A percentile compares a stretch with the other conserved stretches of the same genome.
Evolutionary conservation across 2,888 invertebrate genomes (phyloP).

Genomic region (Monopis laevigella): DNA sequence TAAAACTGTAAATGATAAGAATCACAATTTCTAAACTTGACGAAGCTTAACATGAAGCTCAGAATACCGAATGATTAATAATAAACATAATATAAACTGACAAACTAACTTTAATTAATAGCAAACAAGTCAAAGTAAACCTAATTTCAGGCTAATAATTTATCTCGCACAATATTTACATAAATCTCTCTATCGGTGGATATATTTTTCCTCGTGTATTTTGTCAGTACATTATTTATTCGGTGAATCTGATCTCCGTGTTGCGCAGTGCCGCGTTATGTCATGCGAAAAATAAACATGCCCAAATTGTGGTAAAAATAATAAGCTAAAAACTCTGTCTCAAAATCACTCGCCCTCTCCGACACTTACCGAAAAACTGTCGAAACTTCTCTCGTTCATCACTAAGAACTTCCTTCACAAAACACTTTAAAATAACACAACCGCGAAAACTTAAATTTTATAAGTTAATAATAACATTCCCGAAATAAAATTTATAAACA

Average conservation of each 20-base stretch:
- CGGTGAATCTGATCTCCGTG: constrained; percentile 4
- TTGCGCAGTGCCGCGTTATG: constrained; percentile 14
- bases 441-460: constrained; percentile 22
- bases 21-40: no score
- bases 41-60: no score
- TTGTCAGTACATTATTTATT: constrained; percentile 3
- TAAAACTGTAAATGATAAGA: no score
- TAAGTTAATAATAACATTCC: constrained; percentile 17
- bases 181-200: background rate
- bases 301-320: constrained; percentile 5
- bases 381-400: constrained; percentile 42
- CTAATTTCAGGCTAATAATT: constrained; percentile 1
- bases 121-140: background rate
- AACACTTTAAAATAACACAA: constrained; percentile 17
- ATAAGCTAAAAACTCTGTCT: background rate
- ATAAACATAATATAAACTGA: no score
- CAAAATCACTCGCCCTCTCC: background rate
- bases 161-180: constrained; percentile 1
- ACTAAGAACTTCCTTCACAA: constrained; percentile 43
- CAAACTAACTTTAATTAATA: constrained; percentile 1
- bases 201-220: constrained; percentile 5
- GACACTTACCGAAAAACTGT: constrained; percentile 41
- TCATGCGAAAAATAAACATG: constrained; percentile 17
- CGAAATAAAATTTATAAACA: constrained; percentile 16
- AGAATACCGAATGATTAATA: no score